phyloP scores from a whole-genome alignment of 1,140 invertebrate genomes.

The Brachionus asplanchnoidis region DNA sequence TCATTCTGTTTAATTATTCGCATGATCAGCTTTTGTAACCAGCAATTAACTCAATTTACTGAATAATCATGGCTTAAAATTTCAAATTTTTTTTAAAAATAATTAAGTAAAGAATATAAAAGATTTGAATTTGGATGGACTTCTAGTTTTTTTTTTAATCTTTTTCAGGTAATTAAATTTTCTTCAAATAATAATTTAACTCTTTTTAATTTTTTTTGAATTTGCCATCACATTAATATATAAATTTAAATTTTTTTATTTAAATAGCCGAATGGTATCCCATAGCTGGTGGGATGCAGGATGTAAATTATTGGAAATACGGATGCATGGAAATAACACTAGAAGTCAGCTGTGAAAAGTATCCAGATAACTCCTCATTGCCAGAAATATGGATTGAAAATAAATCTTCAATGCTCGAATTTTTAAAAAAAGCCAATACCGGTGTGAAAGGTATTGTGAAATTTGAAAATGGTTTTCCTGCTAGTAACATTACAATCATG shows the following conservation, averaged over 20 bases:
- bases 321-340: conserved; percentile 98
- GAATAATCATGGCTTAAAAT: no score
- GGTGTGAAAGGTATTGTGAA: conserved; percentile 40
- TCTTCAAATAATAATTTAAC: no score
- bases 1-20: no score
- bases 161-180: no score
- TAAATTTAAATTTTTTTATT: neutral
- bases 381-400: conserved; percentile 1
- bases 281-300: conserved; percentile 77
- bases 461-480: conserved; percentile 23
- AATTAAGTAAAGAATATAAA: no score
- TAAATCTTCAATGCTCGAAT: neutral
- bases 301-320: conserved; percentile 95
- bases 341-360: conserved; percentile 94
- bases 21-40: no score
- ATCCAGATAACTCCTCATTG: conserved; percentile 60
- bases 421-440: neutral
- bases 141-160: no score
- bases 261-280: conserved; percentile 32
- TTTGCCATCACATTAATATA: no score
- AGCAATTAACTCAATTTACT: no score
- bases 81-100: no score
- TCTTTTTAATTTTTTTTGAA: no score
- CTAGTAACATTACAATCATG: neutral
- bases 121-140: no score